Conservation (phyloP, 2,113 vertebrate species). For the Vicugna pacos region DNA sequence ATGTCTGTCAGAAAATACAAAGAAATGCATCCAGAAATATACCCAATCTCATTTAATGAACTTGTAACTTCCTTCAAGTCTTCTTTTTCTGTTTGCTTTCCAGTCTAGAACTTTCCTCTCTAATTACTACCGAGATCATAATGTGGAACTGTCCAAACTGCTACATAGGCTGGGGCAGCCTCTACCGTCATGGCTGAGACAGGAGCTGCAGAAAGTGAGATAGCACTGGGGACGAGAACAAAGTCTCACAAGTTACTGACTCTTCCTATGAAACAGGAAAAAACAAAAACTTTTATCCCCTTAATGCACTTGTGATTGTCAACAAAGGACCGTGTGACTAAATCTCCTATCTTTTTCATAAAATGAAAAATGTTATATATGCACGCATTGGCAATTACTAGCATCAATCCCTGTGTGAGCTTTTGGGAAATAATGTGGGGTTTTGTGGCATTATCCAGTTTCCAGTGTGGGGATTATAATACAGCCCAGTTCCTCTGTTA, state of each 20-base stretch:
- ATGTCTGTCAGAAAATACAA: not conserved
- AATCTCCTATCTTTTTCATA: slow-evolving; percentile 37
- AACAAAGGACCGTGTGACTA: slow-evolving; percentile 77
- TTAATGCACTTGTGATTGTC: slow-evolving; percentile 77
- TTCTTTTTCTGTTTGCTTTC: not conserved
- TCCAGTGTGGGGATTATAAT: slow-evolving; percentile 34
- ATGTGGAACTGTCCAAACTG: slow-evolving; percentile 97
- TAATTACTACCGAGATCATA: slow-evolving; percentile 97
- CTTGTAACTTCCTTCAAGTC: not conserved
- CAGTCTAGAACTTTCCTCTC: slow-evolving; percentile 96
- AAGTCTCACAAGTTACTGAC: not conserved
- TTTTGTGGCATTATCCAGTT: slow-evolving; percentile 37
- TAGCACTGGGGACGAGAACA: slow-evolving; percentile 80
- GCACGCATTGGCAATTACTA: slow-evolving; percentile 67
- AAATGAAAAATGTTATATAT: not conserved
- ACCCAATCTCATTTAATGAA: not conserved
- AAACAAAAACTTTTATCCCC: slow-evolving; percentile 54
- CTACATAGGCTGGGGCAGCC: slow-evolving; percentile 97
- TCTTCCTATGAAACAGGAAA: slow-evolving; percentile 26
- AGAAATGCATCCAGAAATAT: not conserved
- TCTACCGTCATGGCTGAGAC: slow-evolving; percentile 97
- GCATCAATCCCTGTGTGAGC: slow-evolving; percentile 63
- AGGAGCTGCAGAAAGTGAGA: slow-evolving; percentile 98
- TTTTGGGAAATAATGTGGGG: slow-evolving; percentile 60
- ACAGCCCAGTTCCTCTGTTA: slow-evolving; percentile 62